Percentiles rank a stretch among this genome's conserved stretches.
These are phyloP conservation scores for Aphelenchoides fujianensis DNA, from an alignment of 1,140 invertebrate genomes.

Conservation along the genomic window DNA sequence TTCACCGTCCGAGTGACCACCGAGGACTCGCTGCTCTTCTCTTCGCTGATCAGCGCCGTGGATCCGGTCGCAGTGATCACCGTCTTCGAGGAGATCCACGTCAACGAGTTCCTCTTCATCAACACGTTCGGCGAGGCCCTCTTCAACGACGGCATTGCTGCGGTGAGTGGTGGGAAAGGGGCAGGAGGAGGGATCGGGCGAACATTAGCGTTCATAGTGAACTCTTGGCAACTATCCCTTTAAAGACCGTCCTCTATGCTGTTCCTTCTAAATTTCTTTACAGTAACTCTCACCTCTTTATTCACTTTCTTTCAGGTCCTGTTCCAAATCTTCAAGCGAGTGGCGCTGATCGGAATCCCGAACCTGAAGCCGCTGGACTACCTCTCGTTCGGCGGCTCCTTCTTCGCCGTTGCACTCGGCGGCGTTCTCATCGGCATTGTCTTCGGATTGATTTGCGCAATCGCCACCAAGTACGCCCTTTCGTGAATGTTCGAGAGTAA, in stretches of 20 bases:
- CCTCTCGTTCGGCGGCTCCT: constrained; percentile 12
- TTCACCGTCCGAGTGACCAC: constrained; percentile 31
- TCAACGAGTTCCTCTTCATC: constrained; percentile 89
- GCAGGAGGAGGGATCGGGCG: background rate
- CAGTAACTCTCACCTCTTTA: too few species aligned
- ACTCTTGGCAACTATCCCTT: too few species aligned
- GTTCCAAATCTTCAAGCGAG: constrained; percentile 25
- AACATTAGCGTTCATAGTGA: too few species aligned
- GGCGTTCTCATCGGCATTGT: constrained; percentile 87
- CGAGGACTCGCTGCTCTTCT: constrained; percentile 75
- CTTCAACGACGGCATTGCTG: constrained; percentile 81
- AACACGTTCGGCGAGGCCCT: constrained; percentile 97
- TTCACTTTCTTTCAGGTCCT: constrained; percentile 19
- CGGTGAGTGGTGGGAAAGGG: constrained; percentile 31
- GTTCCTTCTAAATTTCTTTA: too few species aligned
- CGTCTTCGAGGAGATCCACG: constrained; percentile 63
- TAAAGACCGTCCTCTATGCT: too few species aligned
- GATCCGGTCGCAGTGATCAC: constrained; percentile 80
- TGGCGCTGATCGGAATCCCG: constrained; percentile 18
- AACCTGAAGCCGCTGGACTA: constrained; percentile 7
- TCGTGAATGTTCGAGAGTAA: too few species aligned
- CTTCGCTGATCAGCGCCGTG: constrained; percentile 91
- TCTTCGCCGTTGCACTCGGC: constrained; percentile 74
- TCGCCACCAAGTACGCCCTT: constrained; percentile 47
- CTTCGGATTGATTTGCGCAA: constrained; percentile 88